A percentile compares a stretch with the other conserved stretches of the same genome.
Conservation (phyloP, 2,888 invertebrate species). For the Heliconius hortense region DNA sequence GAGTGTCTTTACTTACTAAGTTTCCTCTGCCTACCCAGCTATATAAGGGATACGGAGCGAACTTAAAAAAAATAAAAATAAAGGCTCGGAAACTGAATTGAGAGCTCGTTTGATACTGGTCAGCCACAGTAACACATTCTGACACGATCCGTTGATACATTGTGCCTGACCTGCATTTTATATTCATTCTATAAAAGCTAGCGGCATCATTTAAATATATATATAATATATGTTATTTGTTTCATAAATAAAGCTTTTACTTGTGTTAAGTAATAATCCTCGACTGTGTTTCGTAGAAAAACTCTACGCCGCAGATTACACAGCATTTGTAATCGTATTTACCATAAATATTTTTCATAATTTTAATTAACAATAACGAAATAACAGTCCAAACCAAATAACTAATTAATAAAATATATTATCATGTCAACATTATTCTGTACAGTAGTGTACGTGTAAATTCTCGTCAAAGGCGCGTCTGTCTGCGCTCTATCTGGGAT, state of each 20-base stretch:
- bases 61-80: background rate
- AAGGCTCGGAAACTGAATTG: background rate
- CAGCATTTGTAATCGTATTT: no score
- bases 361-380: no score
- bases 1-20: background rate
- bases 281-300: background rate
- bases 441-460: background rate
- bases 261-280: background rate
- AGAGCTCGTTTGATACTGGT: constrained; percentile 42
- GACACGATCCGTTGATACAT: constrained; percentile 47
- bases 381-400: no score
- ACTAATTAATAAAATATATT: background rate
- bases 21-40: background rate
- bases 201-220: constrained; percentile 25
- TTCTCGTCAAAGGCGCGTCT: constrained; percentile 2
- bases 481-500: constrained; percentile 10
- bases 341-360: no score
- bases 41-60: background rate
- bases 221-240: constrained; percentile 3
- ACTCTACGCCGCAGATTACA: no score
- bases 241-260: background rate
- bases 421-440: background rate
- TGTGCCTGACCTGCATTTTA: constrained; percentile 52
- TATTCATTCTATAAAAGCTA: constrained; percentile 39
- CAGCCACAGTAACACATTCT: constrained; percentile 45